Evolutionary conservation across 2,888 invertebrate species (phyloP), one percentile per base, ranked within the genome.

Genomic region (Polyommatus icarus): DNA sequence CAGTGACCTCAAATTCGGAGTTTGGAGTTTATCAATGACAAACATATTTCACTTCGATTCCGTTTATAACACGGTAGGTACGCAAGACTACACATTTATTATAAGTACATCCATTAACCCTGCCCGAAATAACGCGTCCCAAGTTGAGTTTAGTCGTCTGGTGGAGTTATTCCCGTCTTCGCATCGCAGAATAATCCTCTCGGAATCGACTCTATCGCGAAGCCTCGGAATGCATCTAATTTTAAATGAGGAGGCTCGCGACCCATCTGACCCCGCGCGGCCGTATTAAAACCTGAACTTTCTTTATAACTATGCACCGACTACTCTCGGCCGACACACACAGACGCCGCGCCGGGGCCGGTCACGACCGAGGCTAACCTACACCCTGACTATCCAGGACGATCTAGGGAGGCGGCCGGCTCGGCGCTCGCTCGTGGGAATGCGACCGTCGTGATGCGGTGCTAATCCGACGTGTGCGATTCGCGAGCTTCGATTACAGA

Each of bases 141-240:
- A 85, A 85, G 85, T 86, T 85, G 85, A 85, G 85, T 84, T 79
- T 67, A 79, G 77, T 77, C 86, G 90, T 89, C 90, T 90, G 89
- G 87, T 88, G 78, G 83, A 88, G 90, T 87, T 92, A 92, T 93
- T 92, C 90, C 85, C 83, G 91, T 88, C 90, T 87, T 15, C 54
- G 75, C 18, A 86, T 87, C 86, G 88, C 88, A 84, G 88, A 89
- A 88, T 87, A 87, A 87, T 87, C 88, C 87, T 87, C 87, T 85
- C 84, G 85, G 87, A 85, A 84, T 86, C 81, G 85, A 84, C 85
- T 87, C 84, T 86, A 84, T 88, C 83, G 84, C 88, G 85, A 91
- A 91, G 90, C 90, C 89, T 91, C 87, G 93, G 93, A 91, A 94
- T 93, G 93, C 92, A 92, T 93, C 92, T 94, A 93, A 93, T 93